A percentile compares a stretch with the other conserved stretches of the same genome.
Conservation (phyloP, 2,113 vertebrate genomes). For the Saguinus midas region DNA sequence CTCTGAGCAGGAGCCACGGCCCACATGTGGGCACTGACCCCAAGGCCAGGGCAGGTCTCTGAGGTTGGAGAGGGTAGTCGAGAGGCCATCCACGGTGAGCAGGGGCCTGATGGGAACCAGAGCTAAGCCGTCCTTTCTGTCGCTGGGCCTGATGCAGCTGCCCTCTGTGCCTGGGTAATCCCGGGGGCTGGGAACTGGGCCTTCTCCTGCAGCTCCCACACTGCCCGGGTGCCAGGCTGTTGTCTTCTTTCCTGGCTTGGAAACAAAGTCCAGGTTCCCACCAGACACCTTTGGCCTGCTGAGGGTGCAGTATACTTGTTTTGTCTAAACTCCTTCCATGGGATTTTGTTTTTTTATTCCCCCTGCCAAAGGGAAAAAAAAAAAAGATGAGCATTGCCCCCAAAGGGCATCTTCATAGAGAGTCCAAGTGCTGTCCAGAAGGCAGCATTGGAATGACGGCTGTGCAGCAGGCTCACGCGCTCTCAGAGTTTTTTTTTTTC, state of each 20-base stretch:
- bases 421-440: not conserved
- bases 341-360: not conserved
- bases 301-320: not conserved
- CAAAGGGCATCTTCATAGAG: rapidly evolving
- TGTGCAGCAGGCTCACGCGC: rapidly evolving
- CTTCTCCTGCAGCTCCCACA: not conserved
- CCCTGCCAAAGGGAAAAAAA: not conserved
- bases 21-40: not conserved
- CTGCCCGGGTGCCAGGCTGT: not conserved
- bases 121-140: not conserved
- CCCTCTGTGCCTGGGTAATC: rapidly evolving
- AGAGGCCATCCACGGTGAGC: too few species aligned
- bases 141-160: rapidly evolving
- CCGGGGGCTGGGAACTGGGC: rapidly evolving
- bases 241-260: not conserved
- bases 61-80: rapidly evolving
- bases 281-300: not conserved
- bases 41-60: not conserved
- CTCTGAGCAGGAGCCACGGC: not conserved
- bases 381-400: not conserved
- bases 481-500: not conserved
- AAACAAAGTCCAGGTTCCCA: not conserved
- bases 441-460: not conserved
- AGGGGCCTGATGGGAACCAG: not conserved
- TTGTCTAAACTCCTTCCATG: not conserved